These are phyloP conservation scores for Catharus minimus DNA, from an alignment of 2,113 vertebrate species.

Conservation along the genomic window DNA sequence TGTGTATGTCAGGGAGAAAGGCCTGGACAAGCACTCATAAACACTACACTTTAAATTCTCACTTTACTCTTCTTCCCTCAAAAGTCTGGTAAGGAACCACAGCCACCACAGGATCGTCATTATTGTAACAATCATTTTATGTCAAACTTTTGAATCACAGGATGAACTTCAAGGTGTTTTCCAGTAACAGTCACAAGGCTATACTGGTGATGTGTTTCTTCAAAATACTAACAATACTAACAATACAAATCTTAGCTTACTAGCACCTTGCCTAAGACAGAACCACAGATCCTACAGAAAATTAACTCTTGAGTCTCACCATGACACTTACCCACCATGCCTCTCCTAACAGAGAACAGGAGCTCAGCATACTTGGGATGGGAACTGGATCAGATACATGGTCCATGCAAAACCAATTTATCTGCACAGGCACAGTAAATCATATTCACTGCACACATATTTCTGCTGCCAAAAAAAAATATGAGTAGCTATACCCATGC, in stretches of 20 bases:
- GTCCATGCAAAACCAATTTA: background rate
- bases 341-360: background rate
- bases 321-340: background rate
- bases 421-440: background rate
- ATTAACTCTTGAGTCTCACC: background rate
- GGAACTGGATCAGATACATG: background rate
- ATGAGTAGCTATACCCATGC: background rate
- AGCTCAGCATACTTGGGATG: background rate
- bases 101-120: background rate
- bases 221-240: background rate
- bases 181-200: background rate
- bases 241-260: background rate
- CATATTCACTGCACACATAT: background rate
- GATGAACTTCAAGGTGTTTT: background rate
- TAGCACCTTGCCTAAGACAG: fast-evolving
- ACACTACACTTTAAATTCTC: background rate
- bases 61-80: background rate
- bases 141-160: background rate
- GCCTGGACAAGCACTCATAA: background rate
- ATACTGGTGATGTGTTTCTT: background rate
- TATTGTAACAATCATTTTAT: background rate
- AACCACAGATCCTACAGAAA: background rate
- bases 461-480: background rate
- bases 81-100: background rate
- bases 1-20: background rate